These are phyloP conservation scores for Drosophila auraria DNA, from an alignment of 1,140 invertebrate species.

Conservation along the genomic window DNA sequence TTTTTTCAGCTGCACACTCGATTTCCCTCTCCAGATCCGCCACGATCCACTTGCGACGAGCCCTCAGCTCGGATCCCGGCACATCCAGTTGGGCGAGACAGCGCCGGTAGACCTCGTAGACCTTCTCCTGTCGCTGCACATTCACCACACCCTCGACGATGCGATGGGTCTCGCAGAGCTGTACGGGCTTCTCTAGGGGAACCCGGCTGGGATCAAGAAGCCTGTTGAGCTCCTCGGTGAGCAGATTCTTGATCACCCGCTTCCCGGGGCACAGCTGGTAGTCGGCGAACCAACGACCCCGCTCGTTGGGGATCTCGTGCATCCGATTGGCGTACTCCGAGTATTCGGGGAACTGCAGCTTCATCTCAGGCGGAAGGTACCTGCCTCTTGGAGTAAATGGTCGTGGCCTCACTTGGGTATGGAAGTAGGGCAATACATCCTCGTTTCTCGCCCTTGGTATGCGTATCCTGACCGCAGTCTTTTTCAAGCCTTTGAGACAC, in stretches of 20 bases:
- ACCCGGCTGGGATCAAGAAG: background rate
- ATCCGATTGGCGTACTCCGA: background rate
- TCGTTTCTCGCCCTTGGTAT: background rate
- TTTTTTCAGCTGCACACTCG: conserved; percentile 16
- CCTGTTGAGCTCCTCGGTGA: conserved; percentile 15
- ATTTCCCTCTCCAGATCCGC: conserved; percentile 51
- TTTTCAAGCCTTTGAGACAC: background rate
- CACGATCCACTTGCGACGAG: conserved; percentile 7
- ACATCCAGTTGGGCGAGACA: conserved; percentile 18
- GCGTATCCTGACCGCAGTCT: background rate
- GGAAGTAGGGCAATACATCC: conserved; percentile 28
- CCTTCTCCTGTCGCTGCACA: conserved; percentile 3
- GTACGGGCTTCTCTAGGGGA: background rate
- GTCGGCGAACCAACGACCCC: conserved; percentile 34
- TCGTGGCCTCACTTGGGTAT: conserved; percentile 28
- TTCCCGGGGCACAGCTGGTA: conserved; percentile 36
- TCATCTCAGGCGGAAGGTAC: background rate
- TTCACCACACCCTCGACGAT: background rate
- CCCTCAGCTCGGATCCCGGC: background rate
- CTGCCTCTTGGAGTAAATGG: background rate
- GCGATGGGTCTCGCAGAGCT: conserved; percentile 23
- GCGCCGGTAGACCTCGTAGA: background rate
- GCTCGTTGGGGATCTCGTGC: conserved; percentile 31
- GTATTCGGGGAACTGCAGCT: conserved; percentile 22
- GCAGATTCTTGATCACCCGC: conserved; percentile 25